These are phyloP conservation scores for Pelvicachromis taeniatus DNA, from an alignment of 2,113 vertebrate species.

Conservation along the genomic window DNA sequence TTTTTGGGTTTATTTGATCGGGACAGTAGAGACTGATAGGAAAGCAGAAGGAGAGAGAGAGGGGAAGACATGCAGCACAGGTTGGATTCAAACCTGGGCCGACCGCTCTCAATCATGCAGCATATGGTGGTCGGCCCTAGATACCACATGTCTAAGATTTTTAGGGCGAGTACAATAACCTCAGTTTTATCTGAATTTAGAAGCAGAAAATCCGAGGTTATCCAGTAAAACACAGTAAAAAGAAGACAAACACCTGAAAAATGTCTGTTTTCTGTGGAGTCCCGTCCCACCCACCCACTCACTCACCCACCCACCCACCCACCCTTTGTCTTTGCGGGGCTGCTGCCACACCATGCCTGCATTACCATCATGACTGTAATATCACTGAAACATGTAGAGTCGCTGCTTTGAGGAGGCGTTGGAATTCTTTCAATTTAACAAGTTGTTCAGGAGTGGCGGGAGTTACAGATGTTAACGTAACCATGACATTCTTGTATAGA, in stretches of 20 bases:
- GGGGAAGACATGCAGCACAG: too few relatives aligned
- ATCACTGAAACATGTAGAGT: background rate
- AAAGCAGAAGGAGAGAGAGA: too few relatives aligned
- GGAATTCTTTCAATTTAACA: background rate
- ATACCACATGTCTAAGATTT: background rate
- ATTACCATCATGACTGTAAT: background rate
- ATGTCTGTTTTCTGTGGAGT: background rate
- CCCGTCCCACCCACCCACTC: background rate
- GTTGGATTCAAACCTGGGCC: too few relatives aligned
- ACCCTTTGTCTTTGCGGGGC: background rate
- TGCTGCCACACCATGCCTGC: background rate
- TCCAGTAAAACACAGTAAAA: background rate
- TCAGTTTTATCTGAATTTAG: too few relatives aligned
- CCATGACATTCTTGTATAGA: background rate
- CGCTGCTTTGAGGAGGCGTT: background rate
- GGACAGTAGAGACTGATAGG: too few relatives aligned
- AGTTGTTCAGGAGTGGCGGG: background rate
- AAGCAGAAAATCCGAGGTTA: background rate
- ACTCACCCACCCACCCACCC: background rate
- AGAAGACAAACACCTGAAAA: background rate
- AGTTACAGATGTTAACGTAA: background rate
- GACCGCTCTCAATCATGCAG: too few relatives aligned
- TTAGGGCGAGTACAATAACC: background rate
- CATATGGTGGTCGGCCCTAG: too few relatives aligned
- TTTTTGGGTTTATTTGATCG: too few relatives aligned